phyloP scores from a whole-genome alignment of 2,113 vertebrate species.

The Scytalopus superciliaris region DNA sequence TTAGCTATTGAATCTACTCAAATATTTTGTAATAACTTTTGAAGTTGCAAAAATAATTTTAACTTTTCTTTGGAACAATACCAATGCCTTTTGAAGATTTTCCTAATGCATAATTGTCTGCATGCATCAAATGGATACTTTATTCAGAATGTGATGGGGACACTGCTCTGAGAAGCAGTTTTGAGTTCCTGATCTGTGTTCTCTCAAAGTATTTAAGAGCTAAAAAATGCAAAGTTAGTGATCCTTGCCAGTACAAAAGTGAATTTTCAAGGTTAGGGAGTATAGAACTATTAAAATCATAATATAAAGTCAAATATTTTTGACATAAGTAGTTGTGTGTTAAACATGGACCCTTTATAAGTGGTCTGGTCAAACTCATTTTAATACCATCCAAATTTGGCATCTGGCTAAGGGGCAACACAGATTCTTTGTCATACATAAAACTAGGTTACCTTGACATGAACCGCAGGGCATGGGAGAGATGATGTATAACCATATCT shows the following conservation, averaged over 20 bases:
- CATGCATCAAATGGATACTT: not conserved
- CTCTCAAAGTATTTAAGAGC: not conserved
- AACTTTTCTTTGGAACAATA: not conserved
- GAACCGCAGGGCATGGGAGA: not conserved
- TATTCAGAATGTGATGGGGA: not conserved
- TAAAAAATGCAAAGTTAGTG: not conserved
- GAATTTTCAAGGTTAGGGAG: not conserved
- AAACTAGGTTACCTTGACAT: not conserved
- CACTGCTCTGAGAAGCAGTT: not conserved
- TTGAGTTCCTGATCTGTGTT: not conserved
- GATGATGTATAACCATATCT: not conserved
- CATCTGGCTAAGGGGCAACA: not conserved
- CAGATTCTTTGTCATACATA: not conserved
- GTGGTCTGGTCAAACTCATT: not conserved
- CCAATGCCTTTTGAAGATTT: not conserved
- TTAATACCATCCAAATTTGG: not conserved
- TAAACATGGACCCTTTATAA: not conserved
- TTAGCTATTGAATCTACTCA: not conserved
- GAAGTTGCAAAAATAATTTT: not conserved
- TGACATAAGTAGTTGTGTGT: not conserved
- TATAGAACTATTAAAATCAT: not conserved
- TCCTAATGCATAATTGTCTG: not conserved
- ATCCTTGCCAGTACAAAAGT: not conserved
- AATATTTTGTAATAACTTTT: not conserved
- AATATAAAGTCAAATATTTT: not conserved